phyloP scores from a whole-genome alignment of 2,888 invertebrate species.

The Aplocera efformata region DNA sequence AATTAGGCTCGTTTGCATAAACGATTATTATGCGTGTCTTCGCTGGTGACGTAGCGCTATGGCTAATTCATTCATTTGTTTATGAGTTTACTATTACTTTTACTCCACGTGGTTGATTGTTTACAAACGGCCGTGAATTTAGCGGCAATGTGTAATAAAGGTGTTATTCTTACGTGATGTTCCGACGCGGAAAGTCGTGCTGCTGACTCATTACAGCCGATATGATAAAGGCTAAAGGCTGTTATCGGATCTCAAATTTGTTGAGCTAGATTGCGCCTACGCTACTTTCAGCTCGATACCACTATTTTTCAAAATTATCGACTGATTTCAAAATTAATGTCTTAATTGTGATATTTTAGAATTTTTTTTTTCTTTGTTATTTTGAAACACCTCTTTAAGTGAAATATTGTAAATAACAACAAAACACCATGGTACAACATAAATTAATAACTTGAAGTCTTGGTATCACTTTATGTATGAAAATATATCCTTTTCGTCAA shows the following conservation, averaged over 20 bases:
- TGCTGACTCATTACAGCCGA: conserved; percentile 32
- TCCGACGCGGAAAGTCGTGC: conserved; percentile 30
- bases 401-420: too few relatives aligned
- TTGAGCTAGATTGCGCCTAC: background rate
- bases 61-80: conserved; percentile 74
- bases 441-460: background rate
- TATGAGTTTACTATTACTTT: conserved; percentile 72
- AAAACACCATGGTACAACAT: too few relatives aligned
- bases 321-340: too few relatives aligned
- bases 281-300: background rate
- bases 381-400: too few relatives aligned
- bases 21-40: conserved; percentile 76
- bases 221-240: conserved; percentile 31
- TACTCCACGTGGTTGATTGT: conserved; percentile 71
- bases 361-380: too few relatives aligned
- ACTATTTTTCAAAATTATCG: background rate
- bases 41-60: conserved; percentile 64
- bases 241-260: conserved; percentile 22
- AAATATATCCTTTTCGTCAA: background rate
- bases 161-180: conserved; percentile 50
- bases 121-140: conserved; percentile 58
- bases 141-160: conserved; percentile 63
- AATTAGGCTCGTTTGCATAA: conserved; percentile 76
- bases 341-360: too few relatives aligned
- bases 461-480: background rate